Percentiles rank a stretch among this genome's conserved stretches.
phyloP scores from a whole-genome alignment of 2,113 vertebrate genomes.

The Calypte anna region DNA sequence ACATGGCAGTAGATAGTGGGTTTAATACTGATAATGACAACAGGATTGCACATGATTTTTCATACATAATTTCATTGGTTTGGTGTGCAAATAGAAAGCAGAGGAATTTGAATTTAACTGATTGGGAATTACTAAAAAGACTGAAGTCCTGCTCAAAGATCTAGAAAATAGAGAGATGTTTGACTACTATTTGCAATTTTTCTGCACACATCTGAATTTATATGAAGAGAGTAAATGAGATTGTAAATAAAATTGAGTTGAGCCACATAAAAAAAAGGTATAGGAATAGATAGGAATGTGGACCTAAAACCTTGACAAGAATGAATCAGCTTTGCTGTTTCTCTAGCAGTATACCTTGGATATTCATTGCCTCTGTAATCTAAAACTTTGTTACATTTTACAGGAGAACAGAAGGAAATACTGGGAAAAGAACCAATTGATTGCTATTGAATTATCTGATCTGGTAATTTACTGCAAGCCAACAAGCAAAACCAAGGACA shows the following conservation, averaged over 20 bases:
- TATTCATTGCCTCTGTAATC: background rate
- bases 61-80: background rate
- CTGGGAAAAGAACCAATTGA: conserved; percentile 89
- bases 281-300: background rate
- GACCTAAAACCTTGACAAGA: background rate
- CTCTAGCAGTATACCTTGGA: background rate
- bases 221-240: background rate
- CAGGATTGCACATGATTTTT: background rate
- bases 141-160: background rate
- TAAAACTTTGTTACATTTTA: background rate
- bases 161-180: conserved; percentile 26
- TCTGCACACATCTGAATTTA: background rate
- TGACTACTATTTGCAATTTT: conserved; percentile 15
- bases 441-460: conserved; percentile 95
- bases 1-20: background rate
- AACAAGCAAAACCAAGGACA: conserved; percentile 94
- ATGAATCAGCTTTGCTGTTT: background rate
- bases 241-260: background rate
- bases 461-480: conserved; percentile 96
- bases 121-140: background rate
- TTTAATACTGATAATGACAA: background rate
- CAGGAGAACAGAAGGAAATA: conserved; percentile 86
- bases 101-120: background rate
- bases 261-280: background rate
- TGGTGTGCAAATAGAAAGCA: background rate